A percentile compares a stretch with the other conserved stretches of the same genome.
Evolutionary conservation across 2,888 invertebrate species (phyloP).

Genomic region (Folsomia manolachei): DNA sequence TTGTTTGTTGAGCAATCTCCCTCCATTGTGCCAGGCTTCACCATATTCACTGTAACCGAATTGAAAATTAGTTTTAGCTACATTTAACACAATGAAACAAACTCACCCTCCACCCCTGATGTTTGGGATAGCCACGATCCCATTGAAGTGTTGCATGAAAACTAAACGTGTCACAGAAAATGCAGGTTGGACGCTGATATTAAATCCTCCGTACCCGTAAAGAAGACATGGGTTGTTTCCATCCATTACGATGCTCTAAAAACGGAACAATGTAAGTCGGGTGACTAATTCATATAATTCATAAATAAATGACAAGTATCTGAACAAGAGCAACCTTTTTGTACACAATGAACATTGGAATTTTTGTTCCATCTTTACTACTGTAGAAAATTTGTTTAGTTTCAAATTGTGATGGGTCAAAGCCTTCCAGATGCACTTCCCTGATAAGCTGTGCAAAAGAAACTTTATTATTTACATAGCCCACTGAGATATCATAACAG

Average conservation of each 20-base stretch:
- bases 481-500: neutral
- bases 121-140: conserved; percentile 87
- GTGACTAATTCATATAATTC: too few relatives aligned
- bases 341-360: conserved; percentile 92
- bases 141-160: conserved; percentile 84
- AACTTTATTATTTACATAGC: neutral
- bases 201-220: conserved; percentile 98
- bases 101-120: conserved; percentile 88
- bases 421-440: conserved; percentile 79
- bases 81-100: too few relatives aligned
- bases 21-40: conserved; percentile 94
- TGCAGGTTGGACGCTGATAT: conserved; percentile 82
- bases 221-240: conserved; percentile 69
- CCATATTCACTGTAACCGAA: conserved; percentile 88
- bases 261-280: too few relatives aligned
- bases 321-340: conserved; percentile 68
- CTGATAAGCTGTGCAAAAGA: conserved; percentile 65
- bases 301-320: neutral
- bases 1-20: conserved; percentile 87
- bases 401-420: conserved; percentile 73
- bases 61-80: neutral
- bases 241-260: conserved; percentile 27
- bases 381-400: conserved; percentile 87
- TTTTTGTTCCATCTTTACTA: conserved; percentile 87
- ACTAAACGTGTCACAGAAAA: conserved; percentile 84